Base-by-base conservation (phyloP, 2,888 invertebrate species). In the Patella depressa region DNA sequence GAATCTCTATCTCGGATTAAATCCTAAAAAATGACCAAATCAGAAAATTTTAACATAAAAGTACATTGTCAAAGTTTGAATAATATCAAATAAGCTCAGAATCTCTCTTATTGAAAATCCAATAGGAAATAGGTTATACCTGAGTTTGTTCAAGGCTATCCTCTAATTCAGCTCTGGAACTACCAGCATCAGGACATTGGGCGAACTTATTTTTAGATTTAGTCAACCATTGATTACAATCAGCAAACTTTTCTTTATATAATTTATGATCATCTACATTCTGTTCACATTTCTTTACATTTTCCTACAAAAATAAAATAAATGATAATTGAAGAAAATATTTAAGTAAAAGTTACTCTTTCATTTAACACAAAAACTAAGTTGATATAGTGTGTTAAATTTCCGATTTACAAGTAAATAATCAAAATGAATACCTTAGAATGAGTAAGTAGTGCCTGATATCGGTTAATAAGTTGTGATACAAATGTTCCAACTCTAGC, bases 241-340 rank as follows among this genome's bases (percentile, higher is more conserved):
- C 98, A 90, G 96, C 95, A 87, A 96, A 96, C 17, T 98, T 93
- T 11, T 96, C 95, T 85, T 96, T 96, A 89, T 97, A 98, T 90
- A 97, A 97, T 91, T 97, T 97, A 90, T 98, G 98, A 92, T 98
- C 98, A 1, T 84, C 80, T n/a, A 97, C 97, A 90, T 97, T 97
- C 83, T 96, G 96, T 86, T 97, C 96, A 97, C 98, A 98, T 84
- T 96, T 95, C 78, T 94, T 94, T 54, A 96, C 95, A 17, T 97
- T 92, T 88, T 98, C 98, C 93, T 93, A 81, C 3, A 80, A 57
- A 71, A 12, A 77, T 17, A 73, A 9, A 45, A 45, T 45, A 55
- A 79, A 29, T 24, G 15, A 19, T 34, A 17, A 34, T 59, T 15
- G 15, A 14, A 65, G 7, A 3, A 34, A 75, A 19, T 17, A 19